Base-by-base conservation (phyloP, 1,140 invertebrate species). In the Apocrypta bakeri region DNA sequence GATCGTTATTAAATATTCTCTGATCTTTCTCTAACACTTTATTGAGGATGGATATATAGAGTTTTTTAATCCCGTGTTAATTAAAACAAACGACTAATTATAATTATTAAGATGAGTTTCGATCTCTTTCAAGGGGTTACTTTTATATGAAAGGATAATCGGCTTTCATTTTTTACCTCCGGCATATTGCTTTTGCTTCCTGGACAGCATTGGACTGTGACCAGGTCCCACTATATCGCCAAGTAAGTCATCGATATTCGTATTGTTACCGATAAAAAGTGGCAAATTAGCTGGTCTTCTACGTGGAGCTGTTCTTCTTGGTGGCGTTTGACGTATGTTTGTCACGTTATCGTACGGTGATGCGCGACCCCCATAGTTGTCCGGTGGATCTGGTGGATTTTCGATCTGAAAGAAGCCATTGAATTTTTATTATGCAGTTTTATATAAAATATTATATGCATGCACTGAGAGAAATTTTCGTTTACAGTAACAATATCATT, bases 191-290 rank as follows among this genome's bases (percentile, higher is more conserved):
- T 72, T 72, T 8, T 42, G 71, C 12, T 25, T 72, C 8, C 71
- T 25, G 2, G 68, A 12, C 68, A 69, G 17, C 25, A 69, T 79
- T 1, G 27, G 79, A 27, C 69, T 63, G 25, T 63, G 74, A 31
- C 94, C 93, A 85, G 93, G 95, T 73, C 93, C 93, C 12, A 31
- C 71, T 14, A 24, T 17, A 37, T 92, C 92, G 8, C 96, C 96
- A 71, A 97, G 91, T 86, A 97, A 93, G 86, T 97, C 96, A 87
- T 97, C 96, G 79, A 97, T 97, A 89, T 97, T 96, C 14, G 95
- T 96, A 87, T 96, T 95, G 80, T 94, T 93, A 27, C 96, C 96
- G 85, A 97, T 96, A 88, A 96, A 97, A 80, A 95, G 90, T 84
- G 93, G 88, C 40, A 92, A 85, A 63, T 91, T 92, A 7, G 90